Base-by-base conservation (phyloP, 2,888 invertebrate species). In the Trilocha varians region DNA sequence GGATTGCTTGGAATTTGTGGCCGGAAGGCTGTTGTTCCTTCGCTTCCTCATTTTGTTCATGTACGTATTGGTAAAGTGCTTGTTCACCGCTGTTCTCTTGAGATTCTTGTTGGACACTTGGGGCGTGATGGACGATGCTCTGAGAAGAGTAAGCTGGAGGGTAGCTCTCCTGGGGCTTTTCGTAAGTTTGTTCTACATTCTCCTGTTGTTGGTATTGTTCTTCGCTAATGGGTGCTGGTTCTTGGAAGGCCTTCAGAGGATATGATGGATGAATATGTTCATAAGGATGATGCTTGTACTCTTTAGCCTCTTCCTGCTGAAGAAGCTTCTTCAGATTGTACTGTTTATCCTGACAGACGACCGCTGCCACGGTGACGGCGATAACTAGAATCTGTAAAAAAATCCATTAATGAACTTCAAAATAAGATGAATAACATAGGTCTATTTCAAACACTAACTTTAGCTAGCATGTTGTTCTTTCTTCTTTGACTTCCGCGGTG, bases 391-490 rank as follows among this genome's bases (percentile, higher is more conserved):
- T 61, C 84, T 84, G 72, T 39, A 75, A 74, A 25, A 41, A 37
- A 38, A 39, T 44, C 41, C 49, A 44, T 40, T 14, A 34, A 42
- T 34, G 34, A 32, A 34, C 42, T 39, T 43, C 41, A 44, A 42
- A 43, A 38, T 46, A 13, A 40, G 46, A 42, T 41, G 42, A 13
- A 4, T 34, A 44, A 49, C 40, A 32, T 51, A 46, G 39, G 42
- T 25, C 40, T 39, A 42, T 48, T 44, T 36, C 34, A 39, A 46
- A 45, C 55, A 71, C 82, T 50, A 61, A 85, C 84, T 78, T 79
- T 84, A 53, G 76, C 62, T 55, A 80, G 60, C 84, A 85, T 85
- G 66, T 76, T 70, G 78, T 63, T 82, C 75, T 72, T 75, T 77
- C 80, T 79, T 54, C 72, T 70, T 56, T 62, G 79, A 78, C 79